A percentile compares a stretch with the other conserved stretches of the same genome.
Evolutionary conservation across 2,797 vertebrate species (phyloP).

Genomic region (Gymnoscopelus microlampas): DNA sequence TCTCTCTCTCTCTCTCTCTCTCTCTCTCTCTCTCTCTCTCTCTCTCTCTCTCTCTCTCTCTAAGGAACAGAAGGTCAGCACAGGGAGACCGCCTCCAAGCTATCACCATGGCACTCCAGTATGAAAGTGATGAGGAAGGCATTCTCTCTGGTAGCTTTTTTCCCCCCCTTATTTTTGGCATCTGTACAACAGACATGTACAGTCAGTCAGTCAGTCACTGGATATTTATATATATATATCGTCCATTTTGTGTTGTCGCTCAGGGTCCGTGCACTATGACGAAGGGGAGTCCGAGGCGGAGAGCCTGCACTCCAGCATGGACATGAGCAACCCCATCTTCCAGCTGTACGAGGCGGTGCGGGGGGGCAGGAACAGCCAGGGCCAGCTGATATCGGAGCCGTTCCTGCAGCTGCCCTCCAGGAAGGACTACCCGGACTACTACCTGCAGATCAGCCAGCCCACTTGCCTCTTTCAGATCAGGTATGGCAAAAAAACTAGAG

Average conservation of each 20-base stretch:
- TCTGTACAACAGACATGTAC: background rate
- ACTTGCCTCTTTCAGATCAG: slow-evolving; percentile 95
- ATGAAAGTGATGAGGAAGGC: slow-evolving; percentile 98
- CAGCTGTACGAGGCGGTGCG: slow-evolving; percentile 95
- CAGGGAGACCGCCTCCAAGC: slow-evolving; percentile 95
- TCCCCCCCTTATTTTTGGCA: background rate
- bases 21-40: too few species aligned
- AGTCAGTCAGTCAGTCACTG: too few species aligned
- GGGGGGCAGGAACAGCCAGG: slow-evolving; percentile 93
- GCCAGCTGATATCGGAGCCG: slow-evolving; percentile 95
- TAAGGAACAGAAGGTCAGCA: slow-evolving; percentile 91
- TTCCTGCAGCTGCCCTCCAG: slow-evolving; percentile 96
- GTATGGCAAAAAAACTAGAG: slow-evolving; percentile 73
- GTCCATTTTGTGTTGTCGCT: background rate
- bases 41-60: slow-evolving; percentile 45
- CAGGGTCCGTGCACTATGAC: slow-evolving; percentile 93
- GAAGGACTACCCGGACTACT: slow-evolving; percentile 98
- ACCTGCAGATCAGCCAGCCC: slow-evolving; percentile 94
- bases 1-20: too few species aligned
- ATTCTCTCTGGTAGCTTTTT: slow-evolving; percentile 87
- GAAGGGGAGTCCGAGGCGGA: slow-evolving; percentile 96
- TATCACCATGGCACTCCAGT: slow-evolving; percentile 96
- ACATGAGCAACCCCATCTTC: slow-evolving; percentile 93
- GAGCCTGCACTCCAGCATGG: slow-evolving; percentile 94
- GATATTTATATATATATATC: too few species aligned